These are phyloP conservation scores for Drosophila anceps DNA, from an alignment of 2,888 invertebrate genomes.

Conservation along the genomic window DNA sequence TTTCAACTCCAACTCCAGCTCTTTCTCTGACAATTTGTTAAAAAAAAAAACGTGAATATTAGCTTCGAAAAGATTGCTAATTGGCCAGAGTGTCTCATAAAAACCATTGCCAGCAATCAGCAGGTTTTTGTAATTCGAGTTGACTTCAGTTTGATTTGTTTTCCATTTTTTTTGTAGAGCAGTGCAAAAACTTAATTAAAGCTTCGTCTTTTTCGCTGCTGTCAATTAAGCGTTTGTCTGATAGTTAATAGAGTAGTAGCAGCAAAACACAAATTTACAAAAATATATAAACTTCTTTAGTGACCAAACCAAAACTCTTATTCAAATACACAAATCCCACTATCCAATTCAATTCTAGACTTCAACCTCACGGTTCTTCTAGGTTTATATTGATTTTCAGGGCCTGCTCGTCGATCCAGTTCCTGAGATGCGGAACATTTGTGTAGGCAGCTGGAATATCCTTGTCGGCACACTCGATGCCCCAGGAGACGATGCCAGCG, in stretches of 20 bases:
- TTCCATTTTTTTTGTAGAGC: slow-evolving; percentile 1
- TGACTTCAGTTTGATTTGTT: background rate
- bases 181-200: background rate
- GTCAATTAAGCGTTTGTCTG: background rate
- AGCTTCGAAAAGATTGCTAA: slow-evolving; percentile 49
- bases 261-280: background rate
- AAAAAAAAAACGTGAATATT: background rate
- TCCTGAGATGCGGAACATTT: slow-evolving; percentile 88
- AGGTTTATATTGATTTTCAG: slow-evolving; percentile 39
- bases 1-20: slow-evolving; percentile 18
- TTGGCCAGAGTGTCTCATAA: slow-evolving; percentile 38
- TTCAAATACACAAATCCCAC: background rate
- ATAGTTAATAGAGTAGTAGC: background rate
- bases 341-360: background rate
- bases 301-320: background rate
- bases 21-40: background rate
- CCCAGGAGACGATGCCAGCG: slow-evolving; percentile 88
- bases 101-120: slow-evolving; percentile 60
- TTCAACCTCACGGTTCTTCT: background rate
- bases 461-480: slow-evolving; percentile 90
- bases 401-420: slow-evolving; percentile 88
- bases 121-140: background rate
- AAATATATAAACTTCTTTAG: background rate
- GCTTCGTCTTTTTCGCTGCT: slow-evolving; percentile 18
- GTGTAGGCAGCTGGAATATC: slow-evolving; percentile 90